Percentiles rank a stretch among this genome's conserved stretches.
Conservation (phyloP, 2,797 vertebrate genomes). For the Sebastiscus albofasciatus region DNA sequence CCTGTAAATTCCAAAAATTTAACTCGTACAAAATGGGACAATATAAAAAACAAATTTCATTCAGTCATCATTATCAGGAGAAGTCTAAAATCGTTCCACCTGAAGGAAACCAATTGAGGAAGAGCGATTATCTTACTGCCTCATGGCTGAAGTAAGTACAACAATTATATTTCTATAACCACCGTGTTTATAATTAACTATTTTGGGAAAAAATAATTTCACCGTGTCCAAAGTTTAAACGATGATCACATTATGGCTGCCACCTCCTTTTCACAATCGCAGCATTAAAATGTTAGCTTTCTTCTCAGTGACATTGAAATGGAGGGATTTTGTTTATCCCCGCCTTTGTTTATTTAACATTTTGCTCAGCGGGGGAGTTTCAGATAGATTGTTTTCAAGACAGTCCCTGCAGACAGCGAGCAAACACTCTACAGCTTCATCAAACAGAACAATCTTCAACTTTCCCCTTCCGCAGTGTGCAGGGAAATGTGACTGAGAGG, state of each 20-base stretch:
- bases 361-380: conserved; percentile 87
- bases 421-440: conserved; percentile 89
- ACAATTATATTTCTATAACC: conserved; percentile 11
- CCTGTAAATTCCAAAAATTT: not conserved
- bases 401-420: conserved; percentile 88
- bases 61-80: conserved; percentile 1
- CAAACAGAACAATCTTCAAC: conserved; percentile 89
- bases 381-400: conserved; percentile 89
- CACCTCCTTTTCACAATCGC: conserved; percentile 73
- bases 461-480: conserved; percentile 83
- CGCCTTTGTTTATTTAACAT: conserved; percentile 89
- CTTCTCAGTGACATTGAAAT: conserved; percentile 88
- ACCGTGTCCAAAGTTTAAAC: conserved; percentile 79
- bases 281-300: conserved; percentile 84
- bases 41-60: not conserved
- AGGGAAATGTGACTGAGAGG: conserved; percentile 82
- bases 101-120: not conserved
- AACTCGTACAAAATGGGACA: not conserved
- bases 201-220: conserved; percentile 55
- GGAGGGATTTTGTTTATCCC: conserved; percentile 89
- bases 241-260: conserved; percentile 62
- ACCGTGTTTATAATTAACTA: conserved; percentile 65
- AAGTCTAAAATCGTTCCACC: not conserved
- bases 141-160: not conserved
- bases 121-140: not conserved